Evolutionary conservation across 2,113 vertebrate species (phyloP).

Genomic region (Ammodramus savannarum): DNA sequence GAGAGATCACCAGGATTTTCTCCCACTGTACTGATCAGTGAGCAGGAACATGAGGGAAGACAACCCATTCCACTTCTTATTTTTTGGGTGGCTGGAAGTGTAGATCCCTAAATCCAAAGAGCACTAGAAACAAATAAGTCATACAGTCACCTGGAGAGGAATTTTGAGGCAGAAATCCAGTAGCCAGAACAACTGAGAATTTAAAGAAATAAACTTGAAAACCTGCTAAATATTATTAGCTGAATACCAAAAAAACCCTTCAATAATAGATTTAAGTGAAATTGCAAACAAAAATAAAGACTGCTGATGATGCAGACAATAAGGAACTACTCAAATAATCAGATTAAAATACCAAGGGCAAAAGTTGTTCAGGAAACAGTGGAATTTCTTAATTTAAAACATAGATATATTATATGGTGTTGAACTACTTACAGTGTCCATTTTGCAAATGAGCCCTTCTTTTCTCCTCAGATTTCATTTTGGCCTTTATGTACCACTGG

Average conservation of each 20-base stretch:
- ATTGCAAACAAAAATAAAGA: neutral
- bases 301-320: neutral
- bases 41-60: neutral
- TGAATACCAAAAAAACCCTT: neutral
- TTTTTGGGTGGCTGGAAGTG: neutral
- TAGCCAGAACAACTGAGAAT: slow-evolving; percentile 5
- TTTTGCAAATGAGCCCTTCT: slow-evolving; percentile 90
- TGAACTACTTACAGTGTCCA: slow-evolving; percentile 84
- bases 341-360: neutral
- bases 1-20: neutral
- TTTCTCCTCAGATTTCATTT: slow-evolving; percentile 97
- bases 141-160: neutral
- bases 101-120: neutral
- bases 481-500: slow-evolving; percentile 96
- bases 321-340: neutral
- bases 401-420: neutral
- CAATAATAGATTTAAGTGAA: neutral
- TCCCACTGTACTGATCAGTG: neutral
- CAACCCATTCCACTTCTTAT: neutral
- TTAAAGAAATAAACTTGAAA: neutral
- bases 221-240: neutral
- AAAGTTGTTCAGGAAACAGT: neutral
- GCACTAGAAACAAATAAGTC: neutral
- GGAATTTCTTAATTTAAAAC: neutral
- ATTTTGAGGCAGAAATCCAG: neutral